Percentiles rank a stretch among this genome's conserved stretches.
phyloP scores from a whole-genome alignment of 1,140 invertebrate genomes.

The Neotoxoptera formosana region DNA sequence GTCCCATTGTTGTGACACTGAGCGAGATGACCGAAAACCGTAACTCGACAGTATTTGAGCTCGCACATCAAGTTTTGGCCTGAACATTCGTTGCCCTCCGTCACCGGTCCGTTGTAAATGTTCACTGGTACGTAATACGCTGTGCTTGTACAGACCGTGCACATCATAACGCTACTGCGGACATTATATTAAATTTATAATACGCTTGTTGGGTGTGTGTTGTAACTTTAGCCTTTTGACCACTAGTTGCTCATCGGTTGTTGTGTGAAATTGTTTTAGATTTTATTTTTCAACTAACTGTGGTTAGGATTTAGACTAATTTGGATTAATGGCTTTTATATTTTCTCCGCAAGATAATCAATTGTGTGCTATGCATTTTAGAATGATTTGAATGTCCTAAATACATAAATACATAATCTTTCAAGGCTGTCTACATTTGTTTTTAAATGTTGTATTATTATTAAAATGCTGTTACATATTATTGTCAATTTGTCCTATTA shows the following conservation, averaged over 20 bases:
- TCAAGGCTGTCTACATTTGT: neutral
- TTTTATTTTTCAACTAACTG: no score
- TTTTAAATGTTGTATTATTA: neutral
- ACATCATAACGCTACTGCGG: neutral
- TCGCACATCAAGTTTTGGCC: neutral
- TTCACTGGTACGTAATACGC: constrained; percentile 10
- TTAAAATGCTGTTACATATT: neutral
- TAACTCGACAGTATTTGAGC: neutral
- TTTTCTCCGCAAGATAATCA: neutral
- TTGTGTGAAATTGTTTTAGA: neutral
- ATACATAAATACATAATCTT: neutral
- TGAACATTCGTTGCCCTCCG: neutral
- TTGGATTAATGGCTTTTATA: no score
- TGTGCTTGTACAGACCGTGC: neutral
- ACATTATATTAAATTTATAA: neutral
- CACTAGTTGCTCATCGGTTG: neutral
- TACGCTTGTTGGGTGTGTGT: neutral
- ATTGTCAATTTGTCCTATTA: neutral
- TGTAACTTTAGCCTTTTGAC: neutral
- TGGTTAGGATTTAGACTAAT: no score
- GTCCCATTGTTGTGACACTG: neutral
- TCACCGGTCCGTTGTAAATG: constrained; percentile 15
- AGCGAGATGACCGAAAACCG: neutral
- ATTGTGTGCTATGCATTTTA: neutral
- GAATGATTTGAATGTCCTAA: neutral